phyloP scores from a whole-genome alignment of 1,140 invertebrate genomes.

The Schlechtendalia chinensis region DNA sequence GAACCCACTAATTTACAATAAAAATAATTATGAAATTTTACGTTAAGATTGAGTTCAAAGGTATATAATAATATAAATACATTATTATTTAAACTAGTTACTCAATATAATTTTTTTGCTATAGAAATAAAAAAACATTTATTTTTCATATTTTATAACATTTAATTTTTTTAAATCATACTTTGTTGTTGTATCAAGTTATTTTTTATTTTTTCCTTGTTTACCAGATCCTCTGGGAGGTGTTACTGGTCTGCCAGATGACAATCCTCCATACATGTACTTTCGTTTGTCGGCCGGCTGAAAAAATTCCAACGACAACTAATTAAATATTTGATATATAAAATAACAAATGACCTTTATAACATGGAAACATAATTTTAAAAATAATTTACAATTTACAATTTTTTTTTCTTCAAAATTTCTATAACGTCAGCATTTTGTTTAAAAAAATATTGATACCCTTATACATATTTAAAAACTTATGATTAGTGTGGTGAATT shows the following conservation, averaged over 20 bases:
- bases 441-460: no score
- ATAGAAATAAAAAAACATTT: constrained; percentile 39
- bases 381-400: no score
- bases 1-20: constrained; percentile 33
- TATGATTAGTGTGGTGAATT: no score
- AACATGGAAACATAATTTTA: no score
- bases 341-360: no score
- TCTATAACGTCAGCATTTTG: no score
- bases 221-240: constrained; percentile 84
- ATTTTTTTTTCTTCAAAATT: no score
- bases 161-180: constrained; percentile 33
- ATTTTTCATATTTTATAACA: constrained; percentile 39
- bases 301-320: constrained; percentile 21
- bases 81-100: constrained; percentile 44
- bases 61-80: constrained; percentile 44
- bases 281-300: constrained; percentile 98
- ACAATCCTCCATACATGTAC: constrained; percentile 88
- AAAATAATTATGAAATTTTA: constrained; percentile 33
- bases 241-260: constrained; percentile 79
- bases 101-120: constrained; percentile 35
- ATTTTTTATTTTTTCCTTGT: constrained; percentile 78
- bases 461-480: no score
- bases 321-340: no score
- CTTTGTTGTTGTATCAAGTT: constrained; percentile 43
- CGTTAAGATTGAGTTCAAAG: constrained; percentile 25